Evolutionary conservation across 2,888 invertebrate species (phyloP), one percentile per base, ranked within the genome.

Genomic region (Strigamia transsilvanica): DNA sequence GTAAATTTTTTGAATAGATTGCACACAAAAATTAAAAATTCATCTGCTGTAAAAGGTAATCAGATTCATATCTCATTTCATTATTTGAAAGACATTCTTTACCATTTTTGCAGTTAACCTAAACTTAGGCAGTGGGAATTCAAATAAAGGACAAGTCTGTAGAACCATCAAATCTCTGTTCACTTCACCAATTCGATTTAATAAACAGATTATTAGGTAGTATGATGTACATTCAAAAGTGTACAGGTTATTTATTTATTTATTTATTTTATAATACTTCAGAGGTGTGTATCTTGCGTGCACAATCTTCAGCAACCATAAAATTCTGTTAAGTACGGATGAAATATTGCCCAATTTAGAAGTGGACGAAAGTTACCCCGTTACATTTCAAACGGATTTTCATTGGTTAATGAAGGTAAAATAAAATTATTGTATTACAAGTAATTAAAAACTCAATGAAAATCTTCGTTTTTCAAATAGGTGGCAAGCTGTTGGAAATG

Each of bases 401-500:
- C 95, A 98, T 88, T 99, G 99, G 99, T 91, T 99, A 32, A 96
- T 99, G 94, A 98, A 97, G 92, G 94, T 94, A 87, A 84, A 23
- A 21, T 79, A n/a, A 23, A 23, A 32, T 27, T 15, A 27, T 34
- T 79, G 34, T n/a, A n/a, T n/a, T 34, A 3, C 4, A 34, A 34
- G 34, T 7, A 34, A 34, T 34, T 34, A 34, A 3, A 34, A 34
- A 3, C 34, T 34, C 34, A 34, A 34, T 73, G 9, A 13, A 5
- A 34, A 18, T 79, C 3, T 7, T 56, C 5, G 15, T 81, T 32
- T 81, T 21, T 61, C 61, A 18, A 66, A 1, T 86, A 94, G 93
- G 93, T 98, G 51, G 94, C 98, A 0, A 96, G 97, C 87, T 94
- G 96, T 0, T 99, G 99, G 99, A 97, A 98, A 86, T 97, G 98